Evolutionary conservation across 2,888 invertebrate species (phyloP), one percentile per base, ranked within the genome.

Genomic region (Formica aserva): DNA sequence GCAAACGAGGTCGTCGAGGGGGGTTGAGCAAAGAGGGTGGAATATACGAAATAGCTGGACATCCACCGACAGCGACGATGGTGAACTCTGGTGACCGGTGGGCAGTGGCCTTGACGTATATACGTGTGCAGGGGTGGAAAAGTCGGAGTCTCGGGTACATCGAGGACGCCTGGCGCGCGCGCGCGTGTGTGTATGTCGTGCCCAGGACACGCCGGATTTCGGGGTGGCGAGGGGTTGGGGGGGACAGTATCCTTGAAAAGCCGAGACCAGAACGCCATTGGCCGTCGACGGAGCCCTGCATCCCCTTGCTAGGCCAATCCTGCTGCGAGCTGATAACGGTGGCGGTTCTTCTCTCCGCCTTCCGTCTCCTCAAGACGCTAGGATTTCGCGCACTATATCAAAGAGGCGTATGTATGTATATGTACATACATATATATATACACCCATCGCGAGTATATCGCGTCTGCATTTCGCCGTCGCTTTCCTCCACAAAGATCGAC

Each of bases 311-410:
- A 92, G 92, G 89, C 94, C 94, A 94, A 94, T 94, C 93, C 92
- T 83, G 86, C 90, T 74, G 81, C 91, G 87, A 87, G 90, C 85
- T 94, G 94, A 94, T 94, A 94, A 94, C 94, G 93, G 90, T 88
- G 94, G 92, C 92, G 90, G 90, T 90, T 90, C 90, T 92, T 92
- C 92, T 91, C 91, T 91, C 91, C 89, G 85, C 91, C 93, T 92
- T 92, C 93, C 94, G 94, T 94, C 94, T 93, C 93, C 93, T 93
- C 92, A 94, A 94, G 94, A 94, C 93, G 93, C 91, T 77, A 60
- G 52, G 87, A 83, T 87, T 88, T 88, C 82, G 86, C 86, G 82
- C 88, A 86, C 83, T 89, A 87, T 88, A 89, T 88, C 88, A 84
- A 77, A 55, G 41, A 65, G 69, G 52, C n/a, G 15, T 74, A 78